Evolutionary conservation across 2,113 vertebrate species (phyloP).

Genomic region (Rhinoptilus africanus): DNA sequence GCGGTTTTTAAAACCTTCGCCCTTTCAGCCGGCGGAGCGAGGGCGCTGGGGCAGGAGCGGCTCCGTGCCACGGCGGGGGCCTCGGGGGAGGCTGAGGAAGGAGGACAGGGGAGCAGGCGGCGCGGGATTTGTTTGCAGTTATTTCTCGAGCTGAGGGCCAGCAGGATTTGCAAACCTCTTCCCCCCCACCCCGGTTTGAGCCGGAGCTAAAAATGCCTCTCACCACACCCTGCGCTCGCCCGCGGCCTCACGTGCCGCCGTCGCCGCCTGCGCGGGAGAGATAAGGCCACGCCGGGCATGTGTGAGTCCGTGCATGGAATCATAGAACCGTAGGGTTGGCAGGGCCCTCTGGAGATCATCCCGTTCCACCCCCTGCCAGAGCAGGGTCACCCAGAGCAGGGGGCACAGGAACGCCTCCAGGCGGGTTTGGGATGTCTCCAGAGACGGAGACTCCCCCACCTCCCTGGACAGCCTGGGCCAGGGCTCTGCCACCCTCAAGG

Average conservation of each 20-base stretch:
- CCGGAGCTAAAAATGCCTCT: neutral
- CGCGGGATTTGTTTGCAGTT: neutral
- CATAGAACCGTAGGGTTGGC: too few species aligned
- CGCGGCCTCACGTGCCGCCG: neutral
- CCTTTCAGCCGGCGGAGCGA: neutral
- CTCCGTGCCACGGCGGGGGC: accelerated
- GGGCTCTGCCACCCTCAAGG: too few species aligned
- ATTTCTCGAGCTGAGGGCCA: neutral
- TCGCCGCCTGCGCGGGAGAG: neutral
- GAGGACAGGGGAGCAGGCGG: neutral
- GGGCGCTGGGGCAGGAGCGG: neutral
- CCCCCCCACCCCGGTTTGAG: neutral
- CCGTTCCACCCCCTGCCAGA: too few species aligned
- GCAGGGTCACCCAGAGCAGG: too few species aligned
- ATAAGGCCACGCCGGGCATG: conserved; percentile 7
- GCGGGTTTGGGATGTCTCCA: too few species aligned
- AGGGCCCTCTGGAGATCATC: too few species aligned
- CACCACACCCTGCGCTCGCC: neutral
- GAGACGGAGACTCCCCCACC: too few species aligned
- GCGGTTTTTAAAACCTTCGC: neutral
- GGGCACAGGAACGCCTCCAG: too few species aligned
- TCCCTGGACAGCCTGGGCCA: too few species aligned
- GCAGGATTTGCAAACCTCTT: conserved; percentile 43
- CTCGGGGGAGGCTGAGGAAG: neutral
- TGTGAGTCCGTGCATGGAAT: too few species aligned